Conservation (phyloP, 2,797 vertebrate genomes). For the Gallinago stenura region DNA sequence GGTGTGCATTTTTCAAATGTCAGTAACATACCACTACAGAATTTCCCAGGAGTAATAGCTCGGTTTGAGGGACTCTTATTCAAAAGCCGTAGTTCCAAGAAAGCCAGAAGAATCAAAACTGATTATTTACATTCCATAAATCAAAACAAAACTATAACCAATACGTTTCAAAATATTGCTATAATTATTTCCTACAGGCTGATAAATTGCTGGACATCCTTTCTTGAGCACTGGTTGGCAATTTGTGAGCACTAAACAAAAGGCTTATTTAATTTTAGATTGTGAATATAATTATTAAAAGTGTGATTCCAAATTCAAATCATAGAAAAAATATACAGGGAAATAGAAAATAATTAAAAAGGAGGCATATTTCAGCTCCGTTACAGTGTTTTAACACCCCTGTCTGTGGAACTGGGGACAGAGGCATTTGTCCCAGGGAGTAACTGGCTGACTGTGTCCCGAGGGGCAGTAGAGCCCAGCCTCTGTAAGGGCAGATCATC, state of each 20-base stretch:
- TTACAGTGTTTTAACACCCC: not conserved
- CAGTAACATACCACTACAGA: conserved; percentile 82
- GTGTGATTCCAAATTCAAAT: conserved; percentile 1
- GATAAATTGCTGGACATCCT: conserved; percentile 65
- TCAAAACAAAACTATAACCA: conserved; percentile 57
- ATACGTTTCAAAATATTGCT: conserved; percentile 60
- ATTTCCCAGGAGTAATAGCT: conserved; percentile 85
- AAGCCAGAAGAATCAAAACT: conserved; percentile 59
- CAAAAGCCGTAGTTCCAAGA: conserved; percentile 64
- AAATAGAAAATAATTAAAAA: accelerated
- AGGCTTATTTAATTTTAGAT: conserved; percentile 38
- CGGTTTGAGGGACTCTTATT: conserved; percentile 72
- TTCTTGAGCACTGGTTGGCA: conserved; percentile 29
- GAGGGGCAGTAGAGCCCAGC: not conserved
- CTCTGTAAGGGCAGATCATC: not conserved
- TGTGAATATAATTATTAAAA: conserved; percentile 39
- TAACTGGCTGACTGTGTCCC: not conserved
- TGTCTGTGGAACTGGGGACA: not conserved
- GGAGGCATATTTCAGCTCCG: not conserved
- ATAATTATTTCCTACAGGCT: conserved; percentile 50
- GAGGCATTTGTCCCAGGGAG: not conserved
- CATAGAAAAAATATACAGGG: not conserved
- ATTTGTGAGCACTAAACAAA: conserved; percentile 13
- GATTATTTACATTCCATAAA: conserved; percentile 63
- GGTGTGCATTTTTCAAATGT: conserved; percentile 85